phyloP scores from a whole-genome alignment of 2,113 vertebrate species.

The Serinus canaria region DNA sequence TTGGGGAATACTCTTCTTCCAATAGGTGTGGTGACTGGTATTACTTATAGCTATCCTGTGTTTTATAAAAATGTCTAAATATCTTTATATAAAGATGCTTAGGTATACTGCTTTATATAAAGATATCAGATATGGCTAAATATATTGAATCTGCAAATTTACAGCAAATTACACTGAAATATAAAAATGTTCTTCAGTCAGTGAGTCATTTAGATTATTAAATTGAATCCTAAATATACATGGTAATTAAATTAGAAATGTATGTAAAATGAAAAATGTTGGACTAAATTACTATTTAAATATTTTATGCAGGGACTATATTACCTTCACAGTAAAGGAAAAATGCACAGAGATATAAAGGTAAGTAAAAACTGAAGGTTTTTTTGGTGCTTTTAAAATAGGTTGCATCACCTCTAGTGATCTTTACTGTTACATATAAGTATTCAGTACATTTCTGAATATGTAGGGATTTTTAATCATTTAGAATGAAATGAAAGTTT shows the following conservation, averaged over 20 bases:
- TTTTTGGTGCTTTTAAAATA: neutral
- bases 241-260: neutral
- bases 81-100: neutral
- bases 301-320: constrained; percentile 78
- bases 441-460: neutral
- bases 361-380: constrained; percentile 51
- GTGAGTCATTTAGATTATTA: neutral
- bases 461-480: neutral
- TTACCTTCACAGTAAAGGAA: constrained; percentile 89
- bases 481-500: neutral
- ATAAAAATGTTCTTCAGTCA: neutral
- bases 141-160: neutral
- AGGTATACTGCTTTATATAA: neutral
- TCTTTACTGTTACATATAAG: neutral
- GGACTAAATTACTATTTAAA: constrained; percentile 3
- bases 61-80: neutral
- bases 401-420: neutral
- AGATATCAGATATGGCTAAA: neutral
- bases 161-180: neutral
- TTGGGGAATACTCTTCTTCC: neutral
- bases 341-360: constrained; percentile 92
- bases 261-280: neutral
- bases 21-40: neutral
- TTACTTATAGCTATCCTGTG: neutral
- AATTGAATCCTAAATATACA: neutral